Percentiles rank a stretch among this genome's conserved stretches.
phyloP scores from a whole-genome alignment of 2,113 vertebrate species.

The Phrynosoma platyrhinos region DNA sequence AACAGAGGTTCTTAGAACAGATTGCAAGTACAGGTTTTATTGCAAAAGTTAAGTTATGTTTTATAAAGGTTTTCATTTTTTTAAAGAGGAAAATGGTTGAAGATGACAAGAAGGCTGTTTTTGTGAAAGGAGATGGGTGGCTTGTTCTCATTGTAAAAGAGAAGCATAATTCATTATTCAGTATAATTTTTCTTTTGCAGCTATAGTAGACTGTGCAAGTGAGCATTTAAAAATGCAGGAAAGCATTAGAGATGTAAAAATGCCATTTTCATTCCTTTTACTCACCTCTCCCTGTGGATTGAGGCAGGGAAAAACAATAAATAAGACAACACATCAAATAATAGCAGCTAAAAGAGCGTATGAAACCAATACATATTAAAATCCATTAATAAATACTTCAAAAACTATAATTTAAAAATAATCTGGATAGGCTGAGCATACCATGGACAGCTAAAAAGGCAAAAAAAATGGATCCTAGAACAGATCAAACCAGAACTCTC shows the following conservation, averaged over 20 bases:
- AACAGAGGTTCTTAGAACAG: neutral
- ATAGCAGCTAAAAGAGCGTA: too few species aligned
- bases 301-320: too few species aligned
- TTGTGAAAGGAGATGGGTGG: neutral
- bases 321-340: too few species aligned
- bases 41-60: constrained; percentile 1
- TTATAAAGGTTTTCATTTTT: neutral
- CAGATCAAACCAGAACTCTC: too few species aligned
- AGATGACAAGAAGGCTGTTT: neutral
- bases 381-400: too few species aligned
- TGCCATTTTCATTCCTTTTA: neutral
- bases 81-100: neutral
- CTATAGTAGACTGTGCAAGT: neutral
- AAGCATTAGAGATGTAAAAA: neutral
- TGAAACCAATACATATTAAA: too few species aligned
- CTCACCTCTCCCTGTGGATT: too few species aligned
- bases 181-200: neutral
- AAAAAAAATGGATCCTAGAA: too few species aligned
- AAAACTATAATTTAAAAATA: too few species aligned
- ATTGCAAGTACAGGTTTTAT: neutral
- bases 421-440: too few species aligned
- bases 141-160: neutral
- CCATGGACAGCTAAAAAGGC: too few species aligned
- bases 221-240: neutral
- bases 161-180: neutral